These are phyloP conservation scores for Trachythela sp. DNA, from an alignment of 64 coral and sea anemone genomes.

Conservation along the genomic window DNA sequence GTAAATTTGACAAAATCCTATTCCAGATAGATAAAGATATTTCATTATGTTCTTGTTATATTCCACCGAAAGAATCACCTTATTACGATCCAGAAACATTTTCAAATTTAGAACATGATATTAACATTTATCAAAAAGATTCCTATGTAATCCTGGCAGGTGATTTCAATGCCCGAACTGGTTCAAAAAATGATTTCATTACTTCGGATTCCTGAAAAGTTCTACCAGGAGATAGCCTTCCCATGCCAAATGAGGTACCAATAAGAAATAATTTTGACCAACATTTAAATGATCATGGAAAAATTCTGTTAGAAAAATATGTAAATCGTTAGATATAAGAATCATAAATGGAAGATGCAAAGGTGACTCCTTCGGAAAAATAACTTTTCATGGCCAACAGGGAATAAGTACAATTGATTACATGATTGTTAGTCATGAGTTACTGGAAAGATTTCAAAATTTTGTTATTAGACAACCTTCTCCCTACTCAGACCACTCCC, in stretches of 20 bases:
- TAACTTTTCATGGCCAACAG: background rate
- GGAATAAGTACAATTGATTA: slow-evolving; percentile 24
- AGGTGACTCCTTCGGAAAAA: background rate
- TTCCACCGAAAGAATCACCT: slow-evolving; percentile 6
- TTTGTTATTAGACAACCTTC: background rate
- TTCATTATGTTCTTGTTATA: background rate
- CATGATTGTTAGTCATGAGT: background rate
- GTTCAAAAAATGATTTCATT: background rate
- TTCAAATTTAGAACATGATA: background rate
- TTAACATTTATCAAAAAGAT: background rate
- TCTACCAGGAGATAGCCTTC: no score
- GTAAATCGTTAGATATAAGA: background rate
- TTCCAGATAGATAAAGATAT: background rate
- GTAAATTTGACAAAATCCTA: slow-evolving; percentile 21
- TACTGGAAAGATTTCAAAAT: background rate
- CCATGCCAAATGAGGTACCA: background rate
- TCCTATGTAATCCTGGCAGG: background rate
- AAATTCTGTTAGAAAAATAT: background rate
- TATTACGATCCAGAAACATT: background rate
- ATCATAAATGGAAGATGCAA: background rate
- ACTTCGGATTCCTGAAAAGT: background rate
- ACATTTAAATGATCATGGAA: background rate
- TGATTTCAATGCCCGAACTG: slow-evolving; percentile 18
- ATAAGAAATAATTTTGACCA: background rate
- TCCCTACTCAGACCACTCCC: background rate